Percentiles rank a stretch among this genome's conserved stretches.
phyloP scores from a whole-genome alignment of 2,888 invertebrate species.

The Meliscaeva auricollis region DNA sequence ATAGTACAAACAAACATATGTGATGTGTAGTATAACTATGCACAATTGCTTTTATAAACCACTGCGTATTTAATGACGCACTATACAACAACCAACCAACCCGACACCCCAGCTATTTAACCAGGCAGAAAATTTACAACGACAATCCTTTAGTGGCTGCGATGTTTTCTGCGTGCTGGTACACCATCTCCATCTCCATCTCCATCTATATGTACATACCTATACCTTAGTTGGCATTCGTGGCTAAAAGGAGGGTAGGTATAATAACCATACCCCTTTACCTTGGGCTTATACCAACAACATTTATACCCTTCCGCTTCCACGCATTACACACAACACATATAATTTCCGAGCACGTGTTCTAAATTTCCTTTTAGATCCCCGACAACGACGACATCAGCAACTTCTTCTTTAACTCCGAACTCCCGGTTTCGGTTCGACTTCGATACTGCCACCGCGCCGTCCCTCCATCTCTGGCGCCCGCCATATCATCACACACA shows the following conservation, averaged over 20 bases:
- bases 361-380: constrained; percentile 72
- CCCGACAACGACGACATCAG: constrained; percentile 48
- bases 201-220: neutral
- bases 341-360: constrained; percentile 74
- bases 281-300: neutral
- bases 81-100: constrained; percentile 55
- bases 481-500: neutral
- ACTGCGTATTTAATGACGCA: constrained; percentile 74
- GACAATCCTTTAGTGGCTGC: constrained; percentile 58
- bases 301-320: neutral
- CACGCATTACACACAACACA: constrained; percentile 29
- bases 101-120: constrained; percentile 68
- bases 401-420: too few species aligned
- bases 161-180: constrained; percentile 30
- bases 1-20: neutral
- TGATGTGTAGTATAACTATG: constrained; percentile 26
- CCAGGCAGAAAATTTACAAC: constrained; percentile 74
- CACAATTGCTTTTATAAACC: constrained; percentile 73
- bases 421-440: neutral
- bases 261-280: neutral
- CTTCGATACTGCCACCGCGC: too few species aligned
- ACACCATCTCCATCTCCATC: too few species aligned
- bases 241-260: neutral
- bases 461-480: too few species aligned
- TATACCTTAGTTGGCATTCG: neutral